Base-by-base conservation (phyloP, 2,797 vertebrate species). In the Melanotaenia maccullochi region DNA sequence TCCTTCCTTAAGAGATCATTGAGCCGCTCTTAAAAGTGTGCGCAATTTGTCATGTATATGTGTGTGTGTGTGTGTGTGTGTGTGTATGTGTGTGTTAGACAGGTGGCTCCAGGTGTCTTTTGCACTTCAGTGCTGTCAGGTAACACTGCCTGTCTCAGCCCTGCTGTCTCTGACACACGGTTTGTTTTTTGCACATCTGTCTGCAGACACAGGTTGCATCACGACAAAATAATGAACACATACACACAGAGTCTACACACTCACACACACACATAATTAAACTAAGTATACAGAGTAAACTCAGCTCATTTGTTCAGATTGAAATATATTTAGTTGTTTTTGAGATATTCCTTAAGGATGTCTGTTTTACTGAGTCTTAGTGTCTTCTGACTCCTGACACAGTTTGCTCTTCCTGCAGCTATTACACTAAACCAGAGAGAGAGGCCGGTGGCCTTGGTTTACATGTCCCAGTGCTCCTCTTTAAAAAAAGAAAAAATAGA, bases 111-210 rank as follows among this genome's bases (percentile, higher is more conserved):
- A 89, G 76, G 84, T 85, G 83, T 65, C 62, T 79, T 73, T 75
- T 73, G 73, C 76, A 59, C 77, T 82, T 90, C 76, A 42, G 83
- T 59, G 71, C 73, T 79, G 70, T 76, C 73, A 82, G 51, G 49
- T 71, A 62, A 47, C 33, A 1, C 42, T 47, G 20, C 58, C 38
- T 22, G 49, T 30, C 55, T 72, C 16, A 0, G 75, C 42, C 71
- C 72, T 79, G 71, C 80, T 73, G 72, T 28, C 44, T 56, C 2
- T 62, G 71, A 78, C 60, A 63, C 60, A 22, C 18, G 73, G 76
- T 89, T 89, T 88, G 73, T 77, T 82, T 79, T 83, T 68, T 36
- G 75, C 62, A 72, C 84, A 85, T 83, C 82, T 90, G 86, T 83
- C 85, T 71, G 28, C 61, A 49, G 70, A 44, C 1, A 0, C 4